Evolutionary conservation across 2,113 vertebrate species (phyloP).

Genomic region (Eurypyga helias): DNA sequence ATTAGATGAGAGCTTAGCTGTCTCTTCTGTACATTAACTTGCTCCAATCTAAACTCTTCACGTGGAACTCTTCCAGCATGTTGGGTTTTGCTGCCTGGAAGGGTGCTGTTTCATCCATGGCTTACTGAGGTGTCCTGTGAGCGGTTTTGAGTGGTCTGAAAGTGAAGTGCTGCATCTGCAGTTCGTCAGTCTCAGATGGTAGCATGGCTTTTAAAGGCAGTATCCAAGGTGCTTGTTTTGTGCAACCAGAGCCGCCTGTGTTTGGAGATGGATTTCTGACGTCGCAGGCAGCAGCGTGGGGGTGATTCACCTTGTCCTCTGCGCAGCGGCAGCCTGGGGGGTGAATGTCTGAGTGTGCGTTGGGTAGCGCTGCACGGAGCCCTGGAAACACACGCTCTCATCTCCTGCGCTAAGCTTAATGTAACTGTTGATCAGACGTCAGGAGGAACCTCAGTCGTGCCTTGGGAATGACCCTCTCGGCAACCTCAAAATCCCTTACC

Average conservation of each 20-base stretch:
- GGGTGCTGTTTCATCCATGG: not conserved
- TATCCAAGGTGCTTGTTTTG: not conserved
- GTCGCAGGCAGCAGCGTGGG: not conserved
- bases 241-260: not conserved
- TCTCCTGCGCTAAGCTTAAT: not conserved
- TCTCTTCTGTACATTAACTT: not conserved
- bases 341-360: not conserved
- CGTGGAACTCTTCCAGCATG: not conserved
- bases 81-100: not conserved
- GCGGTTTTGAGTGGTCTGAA: not conserved
- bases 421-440: not conserved
- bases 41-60: not conserved
- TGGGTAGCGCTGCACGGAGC: not conserved
- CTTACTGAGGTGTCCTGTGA: not conserved
- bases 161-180: not conserved
- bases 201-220: not conserved
- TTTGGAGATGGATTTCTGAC: not conserved
- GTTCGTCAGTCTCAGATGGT: not conserved
- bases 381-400: accelerated
- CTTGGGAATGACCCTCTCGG: not conserved
- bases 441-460: accelerated
- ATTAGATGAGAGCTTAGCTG: not conserved
- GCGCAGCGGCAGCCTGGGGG: accelerated
- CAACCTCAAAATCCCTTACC: not conserved
- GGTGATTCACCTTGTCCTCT: not conserved